phyloP scores from a whole-genome alignment of 2,888 invertebrate species.

The Tachina grossa region DNA sequence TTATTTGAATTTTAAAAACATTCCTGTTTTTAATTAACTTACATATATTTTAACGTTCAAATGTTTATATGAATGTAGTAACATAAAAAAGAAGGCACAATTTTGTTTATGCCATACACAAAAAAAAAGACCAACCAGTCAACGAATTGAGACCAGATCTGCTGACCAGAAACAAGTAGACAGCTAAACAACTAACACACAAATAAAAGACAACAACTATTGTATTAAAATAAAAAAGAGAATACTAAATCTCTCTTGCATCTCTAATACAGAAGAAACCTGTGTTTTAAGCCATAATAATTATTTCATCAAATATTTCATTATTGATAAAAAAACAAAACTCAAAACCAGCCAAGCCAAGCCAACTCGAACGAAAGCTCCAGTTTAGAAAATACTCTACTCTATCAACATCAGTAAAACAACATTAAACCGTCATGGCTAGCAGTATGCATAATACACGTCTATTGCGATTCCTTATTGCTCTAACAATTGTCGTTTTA shows the following conservation, averaged over 20 bases:
- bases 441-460: constrained; percentile 82
- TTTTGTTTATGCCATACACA: constrained; percentile 40
- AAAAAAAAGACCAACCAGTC: constrained; percentile 45
- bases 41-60: neutral
- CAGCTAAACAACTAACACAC: constrained; percentile 24
- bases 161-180: constrained; percentile 48
- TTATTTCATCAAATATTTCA: constrained; percentile 50
- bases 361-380: constrained; percentile 13
- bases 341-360: neutral
- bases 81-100: constrained; percentile 42
- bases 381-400: constrained; percentile 44
- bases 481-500: constrained; percentile 82
- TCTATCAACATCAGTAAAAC: constrained; percentile 22
- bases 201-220: constrained; percentile 7
- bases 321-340: constrained; percentile 27
- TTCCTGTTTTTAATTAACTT: constrained; percentile 43
- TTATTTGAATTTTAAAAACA: constrained; percentile 56
- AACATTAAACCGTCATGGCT: constrained; percentile 48
- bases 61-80: neutral
- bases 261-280: constrained; percentile 30
- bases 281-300: constrained; percentile 50
- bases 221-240: constrained; percentile 3
- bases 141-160: constrained; percentile 48
- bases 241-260: constrained; percentile 26
- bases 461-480: constrained; percentile 83